These are phyloP conservation scores for Drosophila peninsularis DNA, from an alignment of 2,888 invertebrate genomes.

Conservation along the genomic window DNA sequence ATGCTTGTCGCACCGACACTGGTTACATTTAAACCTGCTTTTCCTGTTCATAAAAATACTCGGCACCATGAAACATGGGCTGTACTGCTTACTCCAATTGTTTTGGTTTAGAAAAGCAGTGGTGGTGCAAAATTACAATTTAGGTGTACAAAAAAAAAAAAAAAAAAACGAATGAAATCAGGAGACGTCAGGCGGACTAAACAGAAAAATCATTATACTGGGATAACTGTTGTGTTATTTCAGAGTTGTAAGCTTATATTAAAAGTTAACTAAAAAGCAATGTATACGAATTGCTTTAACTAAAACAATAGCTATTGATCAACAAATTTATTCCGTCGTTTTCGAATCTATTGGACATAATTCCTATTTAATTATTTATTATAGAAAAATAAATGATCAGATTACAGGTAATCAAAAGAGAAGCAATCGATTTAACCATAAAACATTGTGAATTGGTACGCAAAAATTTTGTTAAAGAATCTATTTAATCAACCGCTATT, in stretches of 20 bases:
- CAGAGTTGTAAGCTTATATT: conserved; percentile 9
- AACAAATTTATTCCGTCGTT: conserved; percentile 10
- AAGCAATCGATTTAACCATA: not conserved
- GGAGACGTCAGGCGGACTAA: conserved; percentile 55
- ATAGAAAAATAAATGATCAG: not conserved
- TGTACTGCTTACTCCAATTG: conserved; percentile 72
- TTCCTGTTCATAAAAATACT: conserved; percentile 45
- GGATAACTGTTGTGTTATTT: conserved; percentile 14
- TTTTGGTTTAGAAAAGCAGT: conserved; percentile 62
- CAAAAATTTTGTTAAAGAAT: not conserved
- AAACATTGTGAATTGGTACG: not conserved
- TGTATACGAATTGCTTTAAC: conserved; percentile 5
- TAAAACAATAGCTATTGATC: not conserved
- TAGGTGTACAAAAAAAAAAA: conserved; percentile 84
- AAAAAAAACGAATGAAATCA: conserved; percentile 63
- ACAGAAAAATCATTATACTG: conserved; percentile 32
- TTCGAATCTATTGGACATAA: conserved; percentile 8
- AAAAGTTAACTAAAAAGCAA: not conserved
- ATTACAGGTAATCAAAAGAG: conserved; percentile 7
- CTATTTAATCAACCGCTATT: conserved; percentile 4
- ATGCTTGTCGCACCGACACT: conserved; percentile 45
- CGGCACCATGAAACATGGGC: conserved; percentile 45
- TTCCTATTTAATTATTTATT: conserved; percentile 8
- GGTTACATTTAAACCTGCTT: conserved; percentile 53
- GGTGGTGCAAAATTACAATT: conserved; percentile 84